These are phyloP conservation scores for Sclerurus mexicanus DNA, from an alignment of 2,113 vertebrate genomes.

Conservation along the genomic window DNA sequence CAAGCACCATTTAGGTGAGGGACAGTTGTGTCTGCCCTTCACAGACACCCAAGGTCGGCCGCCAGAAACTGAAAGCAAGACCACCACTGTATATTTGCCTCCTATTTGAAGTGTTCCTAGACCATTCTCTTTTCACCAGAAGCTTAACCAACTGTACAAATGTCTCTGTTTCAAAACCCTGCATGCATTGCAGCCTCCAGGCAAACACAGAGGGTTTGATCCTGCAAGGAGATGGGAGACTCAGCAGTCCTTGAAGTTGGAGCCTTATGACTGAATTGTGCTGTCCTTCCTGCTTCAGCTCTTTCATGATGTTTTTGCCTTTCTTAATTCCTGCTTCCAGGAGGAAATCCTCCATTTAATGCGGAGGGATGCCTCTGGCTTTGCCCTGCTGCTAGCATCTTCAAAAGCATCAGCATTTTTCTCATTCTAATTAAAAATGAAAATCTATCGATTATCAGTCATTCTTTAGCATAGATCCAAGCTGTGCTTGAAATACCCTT, in stretches of 20 bases:
- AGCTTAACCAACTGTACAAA: background rate
- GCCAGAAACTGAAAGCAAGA: rapidly evolving
- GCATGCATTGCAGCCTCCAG: background rate
- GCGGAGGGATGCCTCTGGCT: background rate
- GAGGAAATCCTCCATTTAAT: background rate
- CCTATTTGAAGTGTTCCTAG: background rate
- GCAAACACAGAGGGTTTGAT: background rate
- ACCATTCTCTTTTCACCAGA: background rate
- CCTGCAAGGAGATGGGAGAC: background rate
- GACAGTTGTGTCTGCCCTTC: background rate
- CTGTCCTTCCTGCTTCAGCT: background rate
- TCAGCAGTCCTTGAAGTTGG: background rate
- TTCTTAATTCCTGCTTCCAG: background rate
- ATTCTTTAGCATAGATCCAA: background rate
- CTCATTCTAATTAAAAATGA: background rate
- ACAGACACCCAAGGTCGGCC: rapidly evolving
- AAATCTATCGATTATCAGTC: background rate
- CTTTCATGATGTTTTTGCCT: background rate
- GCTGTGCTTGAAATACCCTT: background rate
- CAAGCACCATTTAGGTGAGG: too few species aligned
- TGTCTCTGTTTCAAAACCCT: background rate
- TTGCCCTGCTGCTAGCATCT: background rate
- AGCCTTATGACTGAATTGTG: rapidly evolving
- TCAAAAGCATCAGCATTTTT: background rate
- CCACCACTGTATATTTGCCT: rapidly evolving